These are phyloP conservation scores for Melanotaenia duboulayi DNA, from an alignment of 2,113 vertebrate species.

Conservation along the genomic window DNA sequence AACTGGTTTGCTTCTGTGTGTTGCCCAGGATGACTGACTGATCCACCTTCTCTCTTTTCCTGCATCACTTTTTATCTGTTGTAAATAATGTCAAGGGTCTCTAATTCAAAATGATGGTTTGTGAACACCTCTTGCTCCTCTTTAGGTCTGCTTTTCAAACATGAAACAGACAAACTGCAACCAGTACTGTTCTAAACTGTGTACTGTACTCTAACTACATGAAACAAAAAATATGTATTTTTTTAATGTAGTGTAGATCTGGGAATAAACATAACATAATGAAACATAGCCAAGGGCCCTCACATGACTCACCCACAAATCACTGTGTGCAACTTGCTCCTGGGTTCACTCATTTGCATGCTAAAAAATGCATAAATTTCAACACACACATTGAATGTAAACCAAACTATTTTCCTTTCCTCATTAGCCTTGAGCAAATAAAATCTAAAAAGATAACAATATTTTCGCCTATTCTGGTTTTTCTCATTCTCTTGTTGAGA, in stretches of 20 bases:
- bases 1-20: constrained; percentile 59
- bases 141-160: constrained; percentile 15
- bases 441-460: constrained; percentile 8
- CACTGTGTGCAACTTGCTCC: constrained; percentile 4
- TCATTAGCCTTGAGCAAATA: constrained; percentile 19
- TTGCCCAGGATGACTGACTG: constrained; percentile 48
- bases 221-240: constrained; percentile 8
- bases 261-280: constrained; percentile 27
- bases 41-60: not conserved
- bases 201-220: constrained; percentile 11
- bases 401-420: constrained; percentile 4
- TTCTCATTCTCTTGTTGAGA: constrained; percentile 31
- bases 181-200: not conserved
- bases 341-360: constrained; percentile 3
- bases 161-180: not conserved
- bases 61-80: constrained; percentile 13
- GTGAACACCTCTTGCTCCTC: not conserved
- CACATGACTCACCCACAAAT: constrained; percentile 41
- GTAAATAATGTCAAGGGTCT: constrained; percentile 20
- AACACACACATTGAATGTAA: constrained; percentile 20
- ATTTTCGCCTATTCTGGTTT: constrained; percentile 9
- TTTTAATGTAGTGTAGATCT: constrained; percentile 30
- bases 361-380: not conserved
- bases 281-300: constrained; percentile 13
- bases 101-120: constrained; percentile 14